A percentile compares a stretch with the other conserved stretches of the same genome.
Evolutionary conservation across 2,888 invertebrate species (phyloP).

Genomic region (Meandrusa payeni): DNA sequence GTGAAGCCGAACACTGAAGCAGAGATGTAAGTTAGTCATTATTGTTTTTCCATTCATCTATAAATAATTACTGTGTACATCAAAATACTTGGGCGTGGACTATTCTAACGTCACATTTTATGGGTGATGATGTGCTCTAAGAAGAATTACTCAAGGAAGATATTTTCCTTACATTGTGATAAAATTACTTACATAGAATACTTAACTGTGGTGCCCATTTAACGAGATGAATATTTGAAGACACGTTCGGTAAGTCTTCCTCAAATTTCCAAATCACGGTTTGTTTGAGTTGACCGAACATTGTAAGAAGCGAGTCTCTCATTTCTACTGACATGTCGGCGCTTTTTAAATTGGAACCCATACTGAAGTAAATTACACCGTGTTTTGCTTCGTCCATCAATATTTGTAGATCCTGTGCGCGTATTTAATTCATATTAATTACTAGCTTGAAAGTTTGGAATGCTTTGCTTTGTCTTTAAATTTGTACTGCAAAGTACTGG

Average conservation of each 20-base stretch:
- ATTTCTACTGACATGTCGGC: conserved; percentile 40
- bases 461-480: too few relatives aligned
- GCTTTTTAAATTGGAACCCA: conserved; percentile 54
- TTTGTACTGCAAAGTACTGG: too few relatives aligned
- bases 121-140: too few relatives aligned
- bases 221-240: conserved; percentile 59
- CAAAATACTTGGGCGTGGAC: background rate
- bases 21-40: too few relatives aligned
- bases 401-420: conserved; percentile 43
- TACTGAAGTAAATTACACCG: conserved; percentile 59
- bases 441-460: too few relatives aligned
- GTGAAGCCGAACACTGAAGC: too few relatives aligned
- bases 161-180: background rate
- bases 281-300: conserved; percentile 53
- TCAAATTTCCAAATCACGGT: conserved; percentile 64
- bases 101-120: background rate
- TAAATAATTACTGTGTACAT: background rate
- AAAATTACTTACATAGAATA: conserved; percentile 35
- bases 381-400: conserved; percentile 48
- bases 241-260: conserved; percentile 40
- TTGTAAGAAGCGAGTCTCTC: conserved; percentile 39
- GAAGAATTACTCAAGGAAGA: too few relatives aligned
- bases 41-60: too few relatives aligned
- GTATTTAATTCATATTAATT: too few relatives aligned
- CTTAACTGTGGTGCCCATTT: conserved; percentile 63